Evolutionary conservation across 1,140 invertebrate genomes (phyloP).

Genomic region (Calephelis virginiensis): DNA sequence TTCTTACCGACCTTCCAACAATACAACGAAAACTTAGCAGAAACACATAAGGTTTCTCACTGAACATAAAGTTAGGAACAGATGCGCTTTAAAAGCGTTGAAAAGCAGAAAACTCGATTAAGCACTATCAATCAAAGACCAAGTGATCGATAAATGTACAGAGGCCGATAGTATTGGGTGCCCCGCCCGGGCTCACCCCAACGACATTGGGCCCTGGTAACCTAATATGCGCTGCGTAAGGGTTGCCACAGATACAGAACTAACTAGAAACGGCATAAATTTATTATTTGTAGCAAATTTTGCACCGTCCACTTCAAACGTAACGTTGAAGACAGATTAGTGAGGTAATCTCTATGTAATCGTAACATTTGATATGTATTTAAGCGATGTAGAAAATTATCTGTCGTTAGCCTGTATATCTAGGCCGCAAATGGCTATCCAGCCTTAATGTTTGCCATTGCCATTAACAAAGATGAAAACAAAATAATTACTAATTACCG

Average conservation of each 20-base stretch:
- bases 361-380: no score
- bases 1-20: no score
- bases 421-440: no score
- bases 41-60: background rate
- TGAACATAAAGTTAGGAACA: slow-evolving; percentile 20
- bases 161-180: slow-evolving; percentile 39
- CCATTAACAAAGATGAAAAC: no score
- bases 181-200: slow-evolving; percentile 42
- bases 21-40: background rate
- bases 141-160: slow-evolving; percentile 57
- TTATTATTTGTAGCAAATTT: no score
- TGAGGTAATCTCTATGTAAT: no score
- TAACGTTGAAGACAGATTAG: no score
- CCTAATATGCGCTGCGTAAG: slow-evolving; percentile 54
- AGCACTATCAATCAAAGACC: slow-evolving; percentile 58
- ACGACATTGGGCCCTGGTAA: slow-evolving; percentile 58
- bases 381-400: no score
- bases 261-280: background rate
- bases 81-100: slow-evolving; percentile 31
- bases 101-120: slow-evolving; percentile 40
- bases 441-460: no score
- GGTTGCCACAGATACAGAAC: slow-evolving; percentile 23
- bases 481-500: no score
- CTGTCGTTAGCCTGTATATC: no score
- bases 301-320: no score